Conservation (phyloP, 2,113 vertebrate genomes). For the Paedocypris sp. region DNA sequence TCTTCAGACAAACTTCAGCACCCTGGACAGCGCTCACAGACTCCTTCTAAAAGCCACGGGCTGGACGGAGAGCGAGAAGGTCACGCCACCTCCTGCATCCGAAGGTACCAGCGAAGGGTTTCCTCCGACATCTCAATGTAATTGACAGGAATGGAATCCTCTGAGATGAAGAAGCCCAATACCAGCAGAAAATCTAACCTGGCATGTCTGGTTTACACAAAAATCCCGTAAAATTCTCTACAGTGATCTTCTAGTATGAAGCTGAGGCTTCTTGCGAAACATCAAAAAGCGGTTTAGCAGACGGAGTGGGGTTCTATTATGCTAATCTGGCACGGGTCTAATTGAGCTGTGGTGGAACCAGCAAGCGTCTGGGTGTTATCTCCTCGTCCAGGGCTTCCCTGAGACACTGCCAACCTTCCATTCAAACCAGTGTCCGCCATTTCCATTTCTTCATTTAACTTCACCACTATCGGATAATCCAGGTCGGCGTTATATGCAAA, state of each 20-base stretch:
- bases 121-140: neutral
- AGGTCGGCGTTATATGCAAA: constrained; percentile 18
- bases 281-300: constrained; percentile 15
- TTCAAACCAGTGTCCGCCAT: constrained; percentile 4
- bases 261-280: neutral
- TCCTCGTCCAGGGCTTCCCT: constrained; percentile 13
- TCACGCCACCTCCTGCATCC: neutral
- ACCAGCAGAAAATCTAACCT: neutral
- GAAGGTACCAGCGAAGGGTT: constrained; percentile 4
- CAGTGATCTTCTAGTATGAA: neutral
- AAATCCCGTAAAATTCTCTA: neutral
- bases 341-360: constrained; percentile 20
- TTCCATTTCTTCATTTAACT: neutral
- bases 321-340: constrained; percentile 22
- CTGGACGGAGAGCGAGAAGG: constrained; percentile 16
- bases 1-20: neutral
- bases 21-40: neutral
- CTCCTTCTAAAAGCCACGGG: constrained; percentile 12
- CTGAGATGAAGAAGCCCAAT: neutral
- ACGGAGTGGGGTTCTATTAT: constrained; percentile 6
- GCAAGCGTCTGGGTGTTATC: constrained; percentile 21
- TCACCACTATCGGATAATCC: constrained; percentile 13
- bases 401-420: neutral
- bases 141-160: constrained; percentile 3
- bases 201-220: neutral